phyloP scores from a whole-genome alignment of 2,888 invertebrate species.

The Molorchus minor region DNA sequence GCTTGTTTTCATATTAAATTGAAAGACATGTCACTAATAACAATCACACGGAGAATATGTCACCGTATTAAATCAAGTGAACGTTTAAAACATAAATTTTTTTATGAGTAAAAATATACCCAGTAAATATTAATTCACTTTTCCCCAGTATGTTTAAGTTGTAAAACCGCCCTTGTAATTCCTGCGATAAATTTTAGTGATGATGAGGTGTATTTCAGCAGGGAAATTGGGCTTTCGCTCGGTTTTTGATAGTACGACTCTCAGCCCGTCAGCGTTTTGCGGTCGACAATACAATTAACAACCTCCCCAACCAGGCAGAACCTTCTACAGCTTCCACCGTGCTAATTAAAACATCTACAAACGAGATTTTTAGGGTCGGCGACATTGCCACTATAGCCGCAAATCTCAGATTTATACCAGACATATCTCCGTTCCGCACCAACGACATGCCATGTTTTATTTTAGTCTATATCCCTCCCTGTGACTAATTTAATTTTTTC shows the following conservation, averaged over 20 bases:
- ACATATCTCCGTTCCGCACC: slow-evolving; percentile 21
- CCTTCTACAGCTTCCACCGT: slow-evolving; percentile 31
- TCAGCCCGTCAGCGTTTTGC: slow-evolving; percentile 39
- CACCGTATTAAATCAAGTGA: no score
- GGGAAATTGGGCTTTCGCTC: slow-evolving; percentile 22
- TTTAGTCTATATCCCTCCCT: slow-evolving; percentile 7
- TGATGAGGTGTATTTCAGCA: slow-evolving; percentile 18
- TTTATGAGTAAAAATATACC: neutral
- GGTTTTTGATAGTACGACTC: slow-evolving; percentile 35
- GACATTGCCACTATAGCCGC: slow-evolving; percentile 38
- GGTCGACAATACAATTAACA: slow-evolving; percentile 46
- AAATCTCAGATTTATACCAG: slow-evolving; percentile 32
- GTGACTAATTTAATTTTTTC: slow-evolving; percentile 6
- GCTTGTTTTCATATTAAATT: no score
- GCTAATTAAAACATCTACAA: slow-evolving; percentile 45
- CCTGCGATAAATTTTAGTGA: slow-evolving; percentile 6
- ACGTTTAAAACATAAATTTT: no score
- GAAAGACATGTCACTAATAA: no score
- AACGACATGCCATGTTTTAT: slow-evolving; percentile 15
- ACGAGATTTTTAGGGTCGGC: slow-evolving; percentile 44
- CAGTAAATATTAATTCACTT: neutral
- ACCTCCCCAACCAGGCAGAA: slow-evolving; percentile 34
- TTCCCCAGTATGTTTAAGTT: neutral
- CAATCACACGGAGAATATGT: no score
- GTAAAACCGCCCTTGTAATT: no score